Evolutionary conservation across 2,113 vertebrate genomes (phyloP).

Genomic region (Malurus melanocephalus): DNA sequence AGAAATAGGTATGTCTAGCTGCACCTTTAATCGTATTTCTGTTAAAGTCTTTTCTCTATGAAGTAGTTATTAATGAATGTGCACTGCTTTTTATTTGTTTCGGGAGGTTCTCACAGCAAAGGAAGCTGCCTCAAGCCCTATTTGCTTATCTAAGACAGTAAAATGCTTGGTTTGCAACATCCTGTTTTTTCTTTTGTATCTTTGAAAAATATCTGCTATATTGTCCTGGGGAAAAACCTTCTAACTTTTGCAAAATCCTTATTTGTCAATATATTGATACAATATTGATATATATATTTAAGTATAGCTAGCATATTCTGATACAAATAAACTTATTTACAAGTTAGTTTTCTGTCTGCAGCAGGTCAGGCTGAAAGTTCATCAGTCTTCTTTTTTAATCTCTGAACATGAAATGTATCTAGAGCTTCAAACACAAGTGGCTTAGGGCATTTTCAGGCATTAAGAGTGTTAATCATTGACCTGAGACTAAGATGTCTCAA

Average conservation of each 20-base stretch:
- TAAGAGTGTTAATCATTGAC: slow-evolving; percentile 25
- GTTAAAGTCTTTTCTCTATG: not conserved
- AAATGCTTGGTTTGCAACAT: not conserved
- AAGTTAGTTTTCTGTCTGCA: not conserved
- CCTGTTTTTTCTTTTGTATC: not conserved
- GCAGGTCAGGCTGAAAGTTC: not conserved
- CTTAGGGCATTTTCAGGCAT: not conserved
- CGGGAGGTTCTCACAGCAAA: not conserved
- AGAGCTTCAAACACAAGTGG: not conserved
- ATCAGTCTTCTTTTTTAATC: not conserved
- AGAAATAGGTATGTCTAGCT: not conserved
- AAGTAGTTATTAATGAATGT: not conserved
- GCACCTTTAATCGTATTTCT: not conserved
- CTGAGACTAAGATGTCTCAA: not conserved
- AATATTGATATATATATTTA: not conserved
- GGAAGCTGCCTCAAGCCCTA: not conserved
- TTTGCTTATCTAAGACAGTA: not conserved
- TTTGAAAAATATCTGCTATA: not conserved
- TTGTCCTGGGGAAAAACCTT: not conserved
- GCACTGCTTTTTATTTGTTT: not conserved
- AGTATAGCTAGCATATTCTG: not conserved
- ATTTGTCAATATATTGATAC: fast-evolving
- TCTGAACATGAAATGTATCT: not conserved
- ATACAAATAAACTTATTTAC: not conserved
- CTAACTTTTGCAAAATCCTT: not conserved